Percentiles rank a stretch among this genome's conserved stretches.
phyloP scores from a whole-genome alignment of 2,113 vertebrate genomes.

The sheep (Ovis aries) region ARS-UI_Ramb_v3.0 NC_056064.1:6146001-6146500 shows the following conservation, averaged over 20 bases:
- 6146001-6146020: not conserved
- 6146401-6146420: not conserved
- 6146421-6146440: not conserved
- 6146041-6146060: conserved; percentile 5
- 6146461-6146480: no score
- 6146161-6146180: conserved; percentile 3
- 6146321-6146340: not conserved
- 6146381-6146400: not conserved
- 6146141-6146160: not conserved
- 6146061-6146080: not conserved
- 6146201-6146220: conserved; percentile 21
- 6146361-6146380: not conserved
- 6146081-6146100: not conserved
- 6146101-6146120: not conserved
- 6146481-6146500: no score
- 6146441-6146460: no score
- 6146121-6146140: not conserved
- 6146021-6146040: not conserved
- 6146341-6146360: not conserved
- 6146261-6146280: not conserved
- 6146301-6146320: not conserved
- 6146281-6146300: not conserved
- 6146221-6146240: not conserved
- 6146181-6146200: conserved; percentile 20
- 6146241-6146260: not conserved